phyloP scores from a whole-genome alignment of 2,888 invertebrate genomes.

The Geophilus truncorum region DNA sequence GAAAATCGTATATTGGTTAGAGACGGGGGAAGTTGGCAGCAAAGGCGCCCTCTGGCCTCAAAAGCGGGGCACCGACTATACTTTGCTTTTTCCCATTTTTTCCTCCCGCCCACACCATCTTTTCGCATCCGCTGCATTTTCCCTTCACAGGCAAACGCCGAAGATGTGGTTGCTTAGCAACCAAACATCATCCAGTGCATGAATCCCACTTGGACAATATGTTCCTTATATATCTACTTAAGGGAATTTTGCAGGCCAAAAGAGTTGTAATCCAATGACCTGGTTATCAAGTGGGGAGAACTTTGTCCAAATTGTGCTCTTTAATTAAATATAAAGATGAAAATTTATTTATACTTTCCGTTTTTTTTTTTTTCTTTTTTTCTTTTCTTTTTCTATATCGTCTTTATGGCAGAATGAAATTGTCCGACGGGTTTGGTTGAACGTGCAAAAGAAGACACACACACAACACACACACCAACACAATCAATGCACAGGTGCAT shows the following conservation, averaged over 20 bases:
- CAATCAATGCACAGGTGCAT: conserved; percentile 27
- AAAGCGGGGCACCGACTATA: background rate
- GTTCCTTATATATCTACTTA: conserved; percentile 24
- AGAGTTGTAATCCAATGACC: conserved; percentile 21
- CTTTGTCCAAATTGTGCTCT: background rate
- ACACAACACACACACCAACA: background rate
- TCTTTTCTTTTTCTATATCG: background rate
- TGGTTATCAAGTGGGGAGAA: conserved; percentile 12
- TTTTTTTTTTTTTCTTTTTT: background rate
- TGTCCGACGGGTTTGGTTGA: background rate
- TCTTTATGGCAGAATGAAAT: background rate
- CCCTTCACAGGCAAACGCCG: background rate
- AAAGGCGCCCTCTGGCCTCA: conserved; percentile 12
- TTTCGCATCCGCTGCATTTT: background rate
- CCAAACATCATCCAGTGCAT: conserved; percentile 11
- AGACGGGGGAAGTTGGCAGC: background rate
- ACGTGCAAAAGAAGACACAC: background rate
- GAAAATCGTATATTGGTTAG: conserved; percentile 22
- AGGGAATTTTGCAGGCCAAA: conserved; percentile 25
- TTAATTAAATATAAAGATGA: conserved; percentile 18
- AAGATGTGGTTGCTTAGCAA: conserved; percentile 8
- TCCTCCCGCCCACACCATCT: background rate
- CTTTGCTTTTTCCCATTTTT: background rate
- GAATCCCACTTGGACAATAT: conserved; percentile 27
- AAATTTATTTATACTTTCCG: background rate